Evolutionary conservation across 2,113 vertebrate species (phyloP).

Genomic region (Mastomys coucha): DNA sequence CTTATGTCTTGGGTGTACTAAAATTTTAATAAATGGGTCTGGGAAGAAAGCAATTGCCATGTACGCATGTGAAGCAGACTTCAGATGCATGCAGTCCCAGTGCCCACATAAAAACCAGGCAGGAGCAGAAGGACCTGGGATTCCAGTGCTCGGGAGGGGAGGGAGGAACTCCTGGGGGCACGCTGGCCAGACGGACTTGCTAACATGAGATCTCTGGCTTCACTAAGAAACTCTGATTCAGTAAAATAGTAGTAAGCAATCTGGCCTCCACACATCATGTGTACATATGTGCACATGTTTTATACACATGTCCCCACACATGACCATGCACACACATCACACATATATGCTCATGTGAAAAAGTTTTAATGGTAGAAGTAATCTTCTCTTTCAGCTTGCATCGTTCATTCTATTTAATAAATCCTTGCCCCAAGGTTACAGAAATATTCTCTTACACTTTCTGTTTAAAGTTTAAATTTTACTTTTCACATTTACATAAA

Average conservation of each 20-base stretch:
- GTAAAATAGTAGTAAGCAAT: neutral
- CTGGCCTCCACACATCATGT: neutral
- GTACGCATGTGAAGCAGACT: neutral
- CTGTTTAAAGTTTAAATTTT: neutral
- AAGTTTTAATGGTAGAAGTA: neutral
- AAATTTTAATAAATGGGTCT: neutral
- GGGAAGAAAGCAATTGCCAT: neutral
- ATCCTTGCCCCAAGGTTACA: neutral
- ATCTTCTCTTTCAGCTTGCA: neutral
- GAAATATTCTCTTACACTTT: neutral
- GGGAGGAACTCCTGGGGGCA: no score
- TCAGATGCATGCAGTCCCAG: neutral
- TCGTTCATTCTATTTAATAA: neutral
- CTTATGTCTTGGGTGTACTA: neutral
- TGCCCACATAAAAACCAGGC: neutral
- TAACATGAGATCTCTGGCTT: neutral
- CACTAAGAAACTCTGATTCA: no score
- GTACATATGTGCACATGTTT: neutral
- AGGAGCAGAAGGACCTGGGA: neutral
- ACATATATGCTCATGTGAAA: neutral
- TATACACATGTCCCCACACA: neutral
- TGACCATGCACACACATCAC: neutral
- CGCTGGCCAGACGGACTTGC: neutral
- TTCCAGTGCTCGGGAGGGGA: neutral
- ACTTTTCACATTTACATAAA: neutral